These are phyloP conservation scores for Nephrocerus scutellatus DNA, from an alignment of 2,888 invertebrate genomes.

Conservation along the genomic window DNA sequence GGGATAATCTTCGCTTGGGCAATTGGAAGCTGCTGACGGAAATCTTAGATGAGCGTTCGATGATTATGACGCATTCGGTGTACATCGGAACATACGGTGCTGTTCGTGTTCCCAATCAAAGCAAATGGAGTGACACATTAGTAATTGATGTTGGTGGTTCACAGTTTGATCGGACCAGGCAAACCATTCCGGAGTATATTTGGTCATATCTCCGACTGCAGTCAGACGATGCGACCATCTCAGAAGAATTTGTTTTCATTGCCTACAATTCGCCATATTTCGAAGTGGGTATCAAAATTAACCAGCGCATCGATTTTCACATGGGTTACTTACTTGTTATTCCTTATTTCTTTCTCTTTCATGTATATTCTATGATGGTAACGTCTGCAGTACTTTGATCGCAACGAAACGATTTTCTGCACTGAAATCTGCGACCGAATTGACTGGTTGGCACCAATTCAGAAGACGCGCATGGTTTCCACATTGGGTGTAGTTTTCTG, in stretches of 20 bases:
- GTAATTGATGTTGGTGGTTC: neutral
- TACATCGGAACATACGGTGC: slow-evolving; percentile 14
- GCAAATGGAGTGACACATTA: neutral
- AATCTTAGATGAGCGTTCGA: slow-evolving; percentile 14
- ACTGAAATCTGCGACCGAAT: slow-evolving; percentile 17
- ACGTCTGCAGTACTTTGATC: too few species aligned
- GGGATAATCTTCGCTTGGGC: slow-evolving; percentile 19
- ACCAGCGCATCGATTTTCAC: too few species aligned
- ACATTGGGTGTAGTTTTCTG: slow-evolving; percentile 19
- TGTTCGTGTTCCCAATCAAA: neutral
- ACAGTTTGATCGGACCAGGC: slow-evolving; percentile 6
- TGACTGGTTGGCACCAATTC: slow-evolving; percentile 14
- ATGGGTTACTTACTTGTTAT: too few species aligned
- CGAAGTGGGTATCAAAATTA: slow-evolving; percentile 7
- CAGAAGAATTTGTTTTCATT: slow-evolving; percentile 18
- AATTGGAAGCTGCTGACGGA: slow-evolving; percentile 19
- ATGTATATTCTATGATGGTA: too few species aligned
- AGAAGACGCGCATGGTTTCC: slow-evolving; percentile 5
- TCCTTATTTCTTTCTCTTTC: slow-evolving; percentile 6
- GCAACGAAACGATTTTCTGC: slow-evolving; percentile 16
- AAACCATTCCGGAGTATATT: slow-evolving; percentile 13
- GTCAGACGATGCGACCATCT: slow-evolving; percentile 11
- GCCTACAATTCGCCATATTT: slow-evolving; percentile 20
- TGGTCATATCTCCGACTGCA: slow-evolving; percentile 20
- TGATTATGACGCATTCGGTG: slow-evolving; percentile 11